Conservation (phyloP, 2,888 invertebrate genomes). For the Dolichomitus sp. region DNA sequence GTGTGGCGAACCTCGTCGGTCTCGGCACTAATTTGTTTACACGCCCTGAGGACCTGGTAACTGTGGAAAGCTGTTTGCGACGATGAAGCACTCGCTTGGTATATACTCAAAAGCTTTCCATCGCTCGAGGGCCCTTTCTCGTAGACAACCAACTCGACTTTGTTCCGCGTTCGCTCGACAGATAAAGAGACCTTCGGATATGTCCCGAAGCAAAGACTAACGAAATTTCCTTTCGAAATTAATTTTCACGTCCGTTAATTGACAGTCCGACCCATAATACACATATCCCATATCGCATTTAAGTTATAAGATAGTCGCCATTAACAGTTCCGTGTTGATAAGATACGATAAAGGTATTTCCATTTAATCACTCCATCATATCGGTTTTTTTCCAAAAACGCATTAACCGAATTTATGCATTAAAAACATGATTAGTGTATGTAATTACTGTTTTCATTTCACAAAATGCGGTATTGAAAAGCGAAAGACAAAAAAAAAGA, state of each 20-base stretch:
- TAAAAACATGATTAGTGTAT: too few species aligned
- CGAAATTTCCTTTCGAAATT: slow-evolving; percentile 26
- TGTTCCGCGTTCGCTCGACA: background rate
- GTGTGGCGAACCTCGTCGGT: background rate
- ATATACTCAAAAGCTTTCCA: slow-evolving; percentile 34
- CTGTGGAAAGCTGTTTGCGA: slow-evolving; percentile 39
- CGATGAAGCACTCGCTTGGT: slow-evolving; percentile 12
- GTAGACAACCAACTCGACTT: background rate
- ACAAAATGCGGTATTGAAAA: too few species aligned
- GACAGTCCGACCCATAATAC: background rate
- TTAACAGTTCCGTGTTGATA: slow-evolving; percentile 11
- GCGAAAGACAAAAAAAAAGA: too few species aligned
- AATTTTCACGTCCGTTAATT: background rate
- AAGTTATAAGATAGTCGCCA: background rate
- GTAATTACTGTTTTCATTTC: too few species aligned
- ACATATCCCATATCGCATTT: background rate
- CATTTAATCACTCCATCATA: slow-evolving; percentile 2
- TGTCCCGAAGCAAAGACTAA: slow-evolving; percentile 1
- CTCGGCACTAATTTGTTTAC: slow-evolving; percentile 41
- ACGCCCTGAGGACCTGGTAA: slow-evolving; percentile 22
- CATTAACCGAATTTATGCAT: background rate
- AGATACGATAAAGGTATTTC: slow-evolving; percentile 17
- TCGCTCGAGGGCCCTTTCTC: slow-evolving; percentile 41
- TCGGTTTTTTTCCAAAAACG: slow-evolving; percentile 3
- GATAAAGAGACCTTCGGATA: slow-evolving; percentile 18